Base-by-base conservation (phyloP, 2,797 vertebrate genomes). In the Chaenodraco wilsoni region DNA sequence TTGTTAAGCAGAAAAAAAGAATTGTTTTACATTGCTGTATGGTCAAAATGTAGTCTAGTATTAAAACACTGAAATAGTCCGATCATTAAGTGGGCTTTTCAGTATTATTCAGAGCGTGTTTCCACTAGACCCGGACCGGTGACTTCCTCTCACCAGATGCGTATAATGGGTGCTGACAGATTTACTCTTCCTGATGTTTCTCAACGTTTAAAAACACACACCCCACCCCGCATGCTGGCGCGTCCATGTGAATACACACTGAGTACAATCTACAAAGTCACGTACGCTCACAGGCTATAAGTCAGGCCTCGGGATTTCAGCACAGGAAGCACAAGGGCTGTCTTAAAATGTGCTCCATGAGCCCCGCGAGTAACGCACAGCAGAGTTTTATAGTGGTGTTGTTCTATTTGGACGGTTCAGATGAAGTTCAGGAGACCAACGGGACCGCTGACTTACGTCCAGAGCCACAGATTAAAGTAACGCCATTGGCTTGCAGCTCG, bases 141-240 rank as follows among this genome's bases (percentile, higher is more conserved):
- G 66, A 62, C 82, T 89, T 89, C 90, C 88, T 89, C 76, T 48
- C 46, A 46, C 3, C 40, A 72, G 58, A 79, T 56, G 68, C 70
- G 73, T 60, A 93, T 88, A 91, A 92, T 89, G 65, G 86, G 31
- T 61, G 83, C 23, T 86, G 91, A 92, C 86, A 90, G 90, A 93
- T 89, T 82, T 67, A 90, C 71, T 76, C 77, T 89, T 90, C 91
- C 91, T 91, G 83, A 69, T 62, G 78, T 72, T 69, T 31, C 58
- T 64, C 72, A 69, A 27, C 69, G 63, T 72, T 61, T 52, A 68
- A 78, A 75, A 77, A 78, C 50, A 72, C 58, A 40, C 55, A 10
- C 86, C 84, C 76, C 89, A 77, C 72, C 73, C 17, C 27, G 49
- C 4, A 15, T 11, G 21, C 49, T 31, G 23, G 45, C 43, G 46